These are phyloP conservation scores for Oryzias javanicus DNA, from an alignment of 2,113 vertebrate species.

Conservation along the genomic window DNA sequence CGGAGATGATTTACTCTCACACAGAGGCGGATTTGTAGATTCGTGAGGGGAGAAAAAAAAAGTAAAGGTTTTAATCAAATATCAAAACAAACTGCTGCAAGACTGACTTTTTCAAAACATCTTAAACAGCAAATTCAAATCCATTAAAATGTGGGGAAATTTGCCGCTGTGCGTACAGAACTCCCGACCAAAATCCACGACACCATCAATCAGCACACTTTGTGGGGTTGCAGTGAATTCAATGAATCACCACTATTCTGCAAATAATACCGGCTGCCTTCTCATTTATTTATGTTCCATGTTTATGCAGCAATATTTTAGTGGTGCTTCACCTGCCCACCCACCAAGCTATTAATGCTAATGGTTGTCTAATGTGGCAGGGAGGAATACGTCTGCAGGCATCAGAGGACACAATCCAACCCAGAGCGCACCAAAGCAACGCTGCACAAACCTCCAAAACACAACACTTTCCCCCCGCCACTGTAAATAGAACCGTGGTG, in stretches of 20 bases:
- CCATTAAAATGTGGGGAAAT: constrained; percentile 1
- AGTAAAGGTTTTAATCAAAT: too few relatives aligned
- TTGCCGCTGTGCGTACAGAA: constrained; percentile 3
- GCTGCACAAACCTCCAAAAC: constrained; percentile 24
- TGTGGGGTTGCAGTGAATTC: constrained; percentile 13
- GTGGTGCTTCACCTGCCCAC: constrained; percentile 39
- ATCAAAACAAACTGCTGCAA: too few relatives aligned
- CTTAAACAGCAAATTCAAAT: too few relatives aligned
- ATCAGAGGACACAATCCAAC: constrained; percentile 28
- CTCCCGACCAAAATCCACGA: constrained; percentile 9
- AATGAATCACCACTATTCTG: constrained; percentile 25
- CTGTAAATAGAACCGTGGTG: constrained; percentile 21
- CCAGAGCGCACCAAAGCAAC: constrained; percentile 17
- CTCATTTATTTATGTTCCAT: constrained; percentile 29
- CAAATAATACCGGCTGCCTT: constrained; percentile 28
- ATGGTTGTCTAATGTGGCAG: constrained; percentile 46
- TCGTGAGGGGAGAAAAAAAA: not conserved
- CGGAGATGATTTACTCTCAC: constrained; percentile 34
- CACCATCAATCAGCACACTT: constrained; percentile 14
- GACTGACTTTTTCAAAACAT: too few relatives aligned
- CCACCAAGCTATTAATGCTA: constrained; percentile 34
- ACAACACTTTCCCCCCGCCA: constrained; percentile 13
- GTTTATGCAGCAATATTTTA: constrained; percentile 37
- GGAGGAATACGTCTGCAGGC: constrained; percentile 35
- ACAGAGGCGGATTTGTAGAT: constrained; percentile 20